Base-by-base conservation (phyloP, 2,888 invertebrate genomes). In the Aphodius sticticus region DNA sequence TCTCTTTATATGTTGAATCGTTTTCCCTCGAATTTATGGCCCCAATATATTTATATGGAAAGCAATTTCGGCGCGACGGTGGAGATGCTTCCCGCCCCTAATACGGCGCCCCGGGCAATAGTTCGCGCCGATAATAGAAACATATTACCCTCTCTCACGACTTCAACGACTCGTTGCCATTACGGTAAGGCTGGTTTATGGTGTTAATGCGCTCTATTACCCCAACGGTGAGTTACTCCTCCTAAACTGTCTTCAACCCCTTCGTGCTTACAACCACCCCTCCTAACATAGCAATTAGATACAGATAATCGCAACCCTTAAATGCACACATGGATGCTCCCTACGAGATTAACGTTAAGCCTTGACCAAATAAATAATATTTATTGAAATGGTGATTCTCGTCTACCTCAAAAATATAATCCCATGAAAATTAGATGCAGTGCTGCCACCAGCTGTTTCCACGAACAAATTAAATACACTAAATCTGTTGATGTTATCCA, bases 1-100 rank as follows among this genome's bases (percentile, higher is more conserved):
- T 87, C 87, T 87, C 87, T 88, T 89, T 88, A 88, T 88, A 88
- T 88, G 87, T 87, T 86, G 88, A 88, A 88, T 87, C 87, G 88
- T 88, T 88, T 86, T 85, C 85, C 83, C 80, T 84, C 79, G 86
- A 89, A 89, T 89, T 89, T 89, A 89, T 87, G 86, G 86, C 88
- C 86, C 86, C 89, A 88, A 89, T 89, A 89, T 89, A 89, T 89
- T 89, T 89, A 89, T 89, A 89, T 89, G 88, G 89, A 88, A 88
- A 88, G 89, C 89, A 88, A 89, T 89, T 89, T 89, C 86, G 53
- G 87, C 85, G 85, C 83, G 86, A 84, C 85, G 81, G 53, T 76
- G 81, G 81, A 12, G 53, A 53, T 53, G 53, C 71, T 16, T 35
- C 76, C 16, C 70, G 86, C 86, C 69, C 36, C 71, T 77, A 78